Base-by-base conservation (phyloP, 1,140 invertebrate species). In the Caenorhabditis brenneri region DNA sequence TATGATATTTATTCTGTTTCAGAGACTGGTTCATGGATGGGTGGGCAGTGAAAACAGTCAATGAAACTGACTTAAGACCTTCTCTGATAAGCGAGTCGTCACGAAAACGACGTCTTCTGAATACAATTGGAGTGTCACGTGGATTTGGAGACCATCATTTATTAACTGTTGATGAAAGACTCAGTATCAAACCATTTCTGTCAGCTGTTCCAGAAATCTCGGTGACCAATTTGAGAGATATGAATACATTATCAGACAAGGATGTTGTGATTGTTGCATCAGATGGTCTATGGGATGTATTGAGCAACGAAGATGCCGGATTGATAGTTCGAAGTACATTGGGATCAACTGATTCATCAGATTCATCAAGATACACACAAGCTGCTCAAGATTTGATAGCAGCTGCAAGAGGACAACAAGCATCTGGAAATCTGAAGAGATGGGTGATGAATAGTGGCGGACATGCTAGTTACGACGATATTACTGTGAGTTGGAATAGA, bases 101-200 rank as follows among this genome's bases (percentile, higher is more conserved):
- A 16, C 95, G 95, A 92, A 92, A 94, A 93, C 95, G 94, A 88
- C 93, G 95, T 86, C 93, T 96, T 24, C 92, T 96, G 91, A 94
- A 94, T 36, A 95, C 95, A 0, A 95, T 96, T 88, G 95, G 95
- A 49, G 95, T 96, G 0, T 95, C 95, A 0, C 91, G 95, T 79
- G 95, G 95, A n/a, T 95, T 96, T 91, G 95, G 95, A 29, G 95
- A 96, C 91, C 95, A 96, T 90, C 94, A 95, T 83, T 91, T 96
- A 33, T 93, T 93, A 86, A 94, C 94, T 48, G 93, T 94, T 5
- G 93, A 93, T 84, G 93, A 94, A 39, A 93, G 93, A 85, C 93
- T 95, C 51, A 92, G 92, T 82, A 95, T 96, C 22, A 96, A 96
- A 92, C 95, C 95, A 86, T 96, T 96, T 88, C 92, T 95, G 51